These are phyloP conservation scores for Vanessa atalanta DNA, from an alignment of 1,140 invertebrate species.

Conservation along the genomic window DNA sequence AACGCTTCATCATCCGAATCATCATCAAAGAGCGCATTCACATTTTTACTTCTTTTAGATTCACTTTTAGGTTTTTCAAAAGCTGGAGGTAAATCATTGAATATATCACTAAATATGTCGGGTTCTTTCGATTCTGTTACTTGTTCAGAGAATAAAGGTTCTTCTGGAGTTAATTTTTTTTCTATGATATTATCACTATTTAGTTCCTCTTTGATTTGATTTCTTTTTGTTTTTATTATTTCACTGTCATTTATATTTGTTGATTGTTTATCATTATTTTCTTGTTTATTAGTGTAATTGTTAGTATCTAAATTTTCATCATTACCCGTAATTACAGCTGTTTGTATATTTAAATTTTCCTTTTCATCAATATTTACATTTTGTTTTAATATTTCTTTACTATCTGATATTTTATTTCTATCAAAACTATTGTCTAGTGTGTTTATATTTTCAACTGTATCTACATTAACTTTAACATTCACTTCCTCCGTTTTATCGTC, in stretches of 20 bases:
- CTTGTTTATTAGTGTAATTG: background rate
- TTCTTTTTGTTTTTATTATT: background rate
- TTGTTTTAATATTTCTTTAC: background rate
- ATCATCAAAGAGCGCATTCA: constrained; percentile 73
- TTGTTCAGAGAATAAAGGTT: constrained; percentile 14
- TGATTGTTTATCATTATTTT: background rate
- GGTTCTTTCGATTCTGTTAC: constrained; percentile 23
- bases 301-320: background rate
- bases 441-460: constrained; percentile 18
- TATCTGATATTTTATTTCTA: background rate
- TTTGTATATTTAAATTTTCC: background rate
- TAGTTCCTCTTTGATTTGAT: background rate
- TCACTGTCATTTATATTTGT: background rate
- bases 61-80: constrained; percentile 66
- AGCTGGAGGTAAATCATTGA: constrained; percentile 60
- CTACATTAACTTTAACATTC: constrained; percentile 5
- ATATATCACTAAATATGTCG: constrained; percentile 54
- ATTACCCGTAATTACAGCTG: background rate
- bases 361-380: background rate
- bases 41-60: constrained; percentile 70
- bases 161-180: background rate
- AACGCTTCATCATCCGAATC: constrained; percentile 72
- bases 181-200: background rate
- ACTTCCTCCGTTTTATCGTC: background rate
- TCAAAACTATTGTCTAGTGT: background rate